Base-by-base conservation (phyloP, 2,888 invertebrate genomes). In the Coenonympha glycerion region DNA sequence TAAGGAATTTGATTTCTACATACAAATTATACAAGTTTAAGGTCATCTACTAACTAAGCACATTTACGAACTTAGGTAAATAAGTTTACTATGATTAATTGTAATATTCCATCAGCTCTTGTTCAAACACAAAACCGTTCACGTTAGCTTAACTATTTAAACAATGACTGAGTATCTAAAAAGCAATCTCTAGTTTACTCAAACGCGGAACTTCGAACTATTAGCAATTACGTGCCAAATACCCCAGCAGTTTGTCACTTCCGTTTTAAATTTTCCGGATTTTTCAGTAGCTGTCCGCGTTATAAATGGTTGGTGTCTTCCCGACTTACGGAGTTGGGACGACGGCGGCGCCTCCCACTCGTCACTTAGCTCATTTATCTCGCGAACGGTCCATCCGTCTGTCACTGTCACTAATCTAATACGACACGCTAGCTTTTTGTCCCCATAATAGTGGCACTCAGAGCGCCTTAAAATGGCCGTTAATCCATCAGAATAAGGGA, bases 331-430 rank as follows among this genome's bases (percentile, higher is more conserved):
- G 66, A 69, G 59, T 59, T n/a, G 61, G 58, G 65, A 69, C 60
- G 62, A 58, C 61, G 65, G 66, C 60, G 66, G 66, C 60, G 66
- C 76, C 74, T 79, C 83, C 82, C 79, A 81, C 84, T 83, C 80
- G 76, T 81, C 85, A 86, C 82, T 83, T 78, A 77, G 79, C 75
- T 72, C 85, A 87, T 86, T 86, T 84, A 85, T 87, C 84, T 84
- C 70, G 66, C 70, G 71, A 78, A 76, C 76, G 69, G 81, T 77
- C 79, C 72, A 76, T 79, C 79, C 77, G 79, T 81, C 83, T 79
- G 82, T 83, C 86, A 81, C 76, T 71, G 79, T 70, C 80, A 74
- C 76, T 86, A 87, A 87, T 87, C 84, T 83, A 84, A 86, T 85
- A 82, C 81, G 85, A 83, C 84, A 84, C 81, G 81, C 83, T 73